Base-by-base conservation (phyloP, 2,113 vertebrate genomes). In the Nothoprocta pentlandii region DNA sequence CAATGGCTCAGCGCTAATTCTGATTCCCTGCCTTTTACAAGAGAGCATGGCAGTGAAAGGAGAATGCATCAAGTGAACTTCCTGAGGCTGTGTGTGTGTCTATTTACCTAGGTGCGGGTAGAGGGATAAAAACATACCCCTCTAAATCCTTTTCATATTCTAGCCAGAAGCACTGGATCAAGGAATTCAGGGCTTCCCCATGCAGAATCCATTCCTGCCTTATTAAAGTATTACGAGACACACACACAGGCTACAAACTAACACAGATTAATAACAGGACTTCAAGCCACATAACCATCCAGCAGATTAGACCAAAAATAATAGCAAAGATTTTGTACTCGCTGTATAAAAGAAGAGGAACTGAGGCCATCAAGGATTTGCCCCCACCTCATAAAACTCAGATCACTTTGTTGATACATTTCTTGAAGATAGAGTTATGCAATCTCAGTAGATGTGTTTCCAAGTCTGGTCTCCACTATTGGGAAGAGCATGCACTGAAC, bases 1-100 rank as follows among this genome's bases (percentile, higher is more conserved):
- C 91, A 94, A 74, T 34, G n/a, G 39, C 58, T 86, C 92, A 94
- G 69, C 39, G 30, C 54, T 70, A 66, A 82, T 85, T 85, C 81
- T 6, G 26, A n/a, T n/a, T 83, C 73, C 74, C 36, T 89, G 74
- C 59, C 75, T 82, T 41, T 26, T 42, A 7, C n/a, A 34, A 54
- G 62, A 9, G 58, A 66, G 80, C 4, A 0, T 2, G 73, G n/a
- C 34, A 47, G 69, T 12, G 23, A 68, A 36, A 56, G 66, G 21
- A 80, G 32, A 62, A 79, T 62, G 64, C 2, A 11, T 34, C 5
- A 2, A 36, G 51, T 25, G 79, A 75, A 22, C 6, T 90, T 56
- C 69, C 62, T 2, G 6, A 71, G 90, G 77, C 82, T 80, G 44
- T 23, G 61, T 44, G 70, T 32, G 34, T 47, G 34, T 62, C 56